phyloP scores from a whole-genome alignment of 92 coral and sea anemone genomes.

The Muricea muricata region DNA sequence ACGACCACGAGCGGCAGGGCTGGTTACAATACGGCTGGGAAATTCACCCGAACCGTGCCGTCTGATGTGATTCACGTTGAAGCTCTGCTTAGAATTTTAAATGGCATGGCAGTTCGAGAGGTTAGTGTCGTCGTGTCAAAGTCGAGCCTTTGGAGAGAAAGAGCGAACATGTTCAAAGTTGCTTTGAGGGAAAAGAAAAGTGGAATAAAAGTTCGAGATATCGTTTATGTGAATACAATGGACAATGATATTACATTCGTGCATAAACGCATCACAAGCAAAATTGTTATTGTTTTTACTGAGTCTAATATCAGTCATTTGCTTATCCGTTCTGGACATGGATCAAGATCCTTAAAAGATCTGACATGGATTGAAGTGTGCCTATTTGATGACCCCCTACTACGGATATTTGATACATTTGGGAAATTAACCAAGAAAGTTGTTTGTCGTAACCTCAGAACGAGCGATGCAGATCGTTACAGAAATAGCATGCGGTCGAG shows the following conservation, averaged over 20 bases:
- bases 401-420: neutral
- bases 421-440: constrained; percentile 10
- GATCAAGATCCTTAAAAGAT: neutral
- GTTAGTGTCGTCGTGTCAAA: constrained; percentile 8
- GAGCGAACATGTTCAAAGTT: constrained; percentile 1
- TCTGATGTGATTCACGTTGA: constrained; percentile 15
- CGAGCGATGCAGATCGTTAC: neutral
- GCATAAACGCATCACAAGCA: neutral
- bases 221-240: neutral
- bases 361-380: constrained; percentile 8
- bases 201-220: neutral
- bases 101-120: neutral
- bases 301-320: constrained; percentile 1
- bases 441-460: neutral
- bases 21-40: neutral
- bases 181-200: neutral
- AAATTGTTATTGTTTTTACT: constrained; percentile 22
- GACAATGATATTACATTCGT: neutral
- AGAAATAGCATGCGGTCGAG: neutral
- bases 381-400: constrained; percentile 32
- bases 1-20: constrained; percentile 22
- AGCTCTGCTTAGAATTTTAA: constrained; percentile 23
- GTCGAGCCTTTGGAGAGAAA: neutral
- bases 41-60: constrained; percentile 11
- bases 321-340: neutral